A percentile compares a stretch with the other conserved stretches of the same genome.
Evolutionary conservation across 37 sponge, comb jelly and placozoan species (phyloP).

Genomic region (Mnemiopsis leidyi): DNA sequence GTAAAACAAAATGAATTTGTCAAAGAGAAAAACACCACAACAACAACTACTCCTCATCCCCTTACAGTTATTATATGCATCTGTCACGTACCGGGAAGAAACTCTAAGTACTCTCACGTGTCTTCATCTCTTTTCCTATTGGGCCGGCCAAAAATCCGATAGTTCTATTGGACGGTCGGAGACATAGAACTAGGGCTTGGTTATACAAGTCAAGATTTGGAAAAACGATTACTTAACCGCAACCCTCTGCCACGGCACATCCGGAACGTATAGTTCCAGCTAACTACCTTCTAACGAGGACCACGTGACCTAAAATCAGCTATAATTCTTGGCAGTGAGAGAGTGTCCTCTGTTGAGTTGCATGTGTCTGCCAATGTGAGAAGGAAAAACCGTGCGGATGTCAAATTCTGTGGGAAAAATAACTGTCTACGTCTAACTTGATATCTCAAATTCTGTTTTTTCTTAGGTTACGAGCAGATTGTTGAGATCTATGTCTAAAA

Average conservation of each 20-base stretch:
- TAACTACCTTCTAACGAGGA: not conserved
- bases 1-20: not conserved
- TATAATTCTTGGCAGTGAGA: not conserved
- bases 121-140: not conserved
- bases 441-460: too few relatives aligned
- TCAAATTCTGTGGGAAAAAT: not conserved
- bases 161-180: not conserved
- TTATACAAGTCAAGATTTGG: not conserved
- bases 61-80: not conserved
- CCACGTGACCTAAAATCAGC: not conserved
- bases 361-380: not conserved
- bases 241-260: not conserved
- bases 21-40: not conserved
- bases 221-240: not conserved
- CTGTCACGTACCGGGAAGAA: not conserved
- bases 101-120: not conserved
- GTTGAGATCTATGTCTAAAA: too few relatives aligned
- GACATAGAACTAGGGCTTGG: not conserved
- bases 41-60: not conserved
- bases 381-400: not conserved
- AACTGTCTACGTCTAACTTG: too few relatives aligned
- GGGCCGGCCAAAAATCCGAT: not conserved
- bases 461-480: too few relatives aligned
- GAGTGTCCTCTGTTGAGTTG: not conserved
- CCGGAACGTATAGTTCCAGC: not conserved